A percentile compares a stretch with the other conserved stretches of the same genome.
These are phyloP conservation scores for Apotomis capreana DNA, from an alignment of 2,888 invertebrate species.

Conservation along the genomic window DNA sequence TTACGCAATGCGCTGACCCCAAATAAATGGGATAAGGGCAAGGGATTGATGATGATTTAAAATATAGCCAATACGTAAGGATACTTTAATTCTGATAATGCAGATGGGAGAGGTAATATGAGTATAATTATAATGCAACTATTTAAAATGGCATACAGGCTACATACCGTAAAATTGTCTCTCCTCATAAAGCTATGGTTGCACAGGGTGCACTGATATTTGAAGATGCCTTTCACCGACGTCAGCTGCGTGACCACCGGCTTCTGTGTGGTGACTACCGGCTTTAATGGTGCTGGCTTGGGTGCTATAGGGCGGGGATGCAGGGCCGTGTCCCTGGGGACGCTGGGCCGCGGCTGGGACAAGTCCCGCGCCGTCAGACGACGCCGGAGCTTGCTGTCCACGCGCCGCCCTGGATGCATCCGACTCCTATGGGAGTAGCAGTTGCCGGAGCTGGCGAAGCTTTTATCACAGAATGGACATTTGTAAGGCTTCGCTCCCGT, in stretches of 20 bases:
- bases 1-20: no score
- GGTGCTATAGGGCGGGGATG: conserved; percentile 31
- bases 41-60: no score
- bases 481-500: conserved; percentile 89
- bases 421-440: conserved; percentile 88
- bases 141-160: no score
- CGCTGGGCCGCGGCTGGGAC: conserved; percentile 40
- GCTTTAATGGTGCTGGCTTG: conserved; percentile 5
- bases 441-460: conserved; percentile 88
- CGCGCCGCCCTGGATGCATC: conserved; percentile 85
- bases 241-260: conserved; percentile 37
- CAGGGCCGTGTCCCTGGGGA: background rate
- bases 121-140: background rate
- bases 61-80: no score
- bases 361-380: conserved; percentile 22
- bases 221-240: conserved; percentile 57
- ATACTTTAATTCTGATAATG: no score
- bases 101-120: no score
- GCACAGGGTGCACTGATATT: conserved; percentile 67
- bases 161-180: conserved; percentile 69
- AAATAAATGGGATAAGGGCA: no score
- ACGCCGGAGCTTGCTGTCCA: conserved; percentile 48
- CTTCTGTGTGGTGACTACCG: background rate
- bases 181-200: conserved; percentile 67
- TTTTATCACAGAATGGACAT: conserved; percentile 88